These are phyloP conservation scores for Oscheius sp. DNA, from an alignment of 1,140 invertebrate species.

Conservation along the genomic window DNA sequence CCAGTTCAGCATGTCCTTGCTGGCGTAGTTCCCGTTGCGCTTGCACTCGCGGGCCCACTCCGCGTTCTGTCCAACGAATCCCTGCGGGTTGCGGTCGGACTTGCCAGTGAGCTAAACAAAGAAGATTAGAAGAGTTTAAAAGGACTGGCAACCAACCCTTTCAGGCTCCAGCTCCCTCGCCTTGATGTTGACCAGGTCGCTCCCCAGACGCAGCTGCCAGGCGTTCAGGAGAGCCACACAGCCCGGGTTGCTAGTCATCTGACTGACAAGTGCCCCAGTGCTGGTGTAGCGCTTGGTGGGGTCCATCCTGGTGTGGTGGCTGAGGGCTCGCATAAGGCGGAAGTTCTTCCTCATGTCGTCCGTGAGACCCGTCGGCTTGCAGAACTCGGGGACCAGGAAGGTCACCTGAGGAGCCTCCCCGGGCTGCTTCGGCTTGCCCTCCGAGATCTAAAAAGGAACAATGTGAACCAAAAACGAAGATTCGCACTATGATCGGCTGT, in stretches of 20 bases:
- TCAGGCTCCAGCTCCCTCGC: slow-evolving; percentile 1
- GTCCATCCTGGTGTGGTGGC: slow-evolving; percentile 7
- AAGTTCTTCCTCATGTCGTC: slow-evolving; percentile 25
- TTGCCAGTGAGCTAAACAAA: too few species aligned
- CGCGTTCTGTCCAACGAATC: slow-evolving; percentile 21
- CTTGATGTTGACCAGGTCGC: slow-evolving; percentile 13
- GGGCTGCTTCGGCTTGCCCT: slow-evolving; percentile 39
- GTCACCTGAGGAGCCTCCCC: slow-evolving; percentile 32
- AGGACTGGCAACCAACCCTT: neutral
- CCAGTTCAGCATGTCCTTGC: slow-evolving; percentile 16
- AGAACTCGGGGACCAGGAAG: slow-evolving; percentile 33
- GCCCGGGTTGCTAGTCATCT: neutral
- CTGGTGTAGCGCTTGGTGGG: neutral
- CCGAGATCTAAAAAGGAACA: slow-evolving; percentile 35
- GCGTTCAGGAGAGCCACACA: neutral
- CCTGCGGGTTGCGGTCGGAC: too few species aligned
- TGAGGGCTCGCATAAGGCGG: slow-evolving; percentile 20
- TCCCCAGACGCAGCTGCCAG: slow-evolving; percentile 22
- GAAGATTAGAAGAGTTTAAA: too few species aligned
- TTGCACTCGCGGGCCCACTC: slow-evolving; percentile 35
- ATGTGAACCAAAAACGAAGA: too few species aligned
- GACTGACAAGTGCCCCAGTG: neutral
- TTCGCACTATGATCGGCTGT: slow-evolving; percentile 30
- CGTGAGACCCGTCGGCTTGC: slow-evolving; percentile 19
- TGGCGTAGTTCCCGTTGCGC: slow-evolving; percentile 12